Conservation (phyloP, 1,140 invertebrate genomes). For the Aphis craccivora region DNA sequence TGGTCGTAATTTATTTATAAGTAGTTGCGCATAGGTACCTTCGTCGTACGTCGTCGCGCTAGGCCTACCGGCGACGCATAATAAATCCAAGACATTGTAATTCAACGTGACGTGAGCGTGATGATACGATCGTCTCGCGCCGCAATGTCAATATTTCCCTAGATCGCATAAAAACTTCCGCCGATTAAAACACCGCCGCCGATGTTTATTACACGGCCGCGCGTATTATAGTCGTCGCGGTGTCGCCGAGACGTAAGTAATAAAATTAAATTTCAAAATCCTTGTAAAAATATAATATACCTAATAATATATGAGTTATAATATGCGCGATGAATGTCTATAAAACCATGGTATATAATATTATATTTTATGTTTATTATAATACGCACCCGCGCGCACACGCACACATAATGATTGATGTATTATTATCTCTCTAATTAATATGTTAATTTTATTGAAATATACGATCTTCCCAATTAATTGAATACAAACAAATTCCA, state of each 20-base stretch:
- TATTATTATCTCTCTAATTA: background rate
- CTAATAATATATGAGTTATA: background rate
- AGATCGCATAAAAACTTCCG: background rate
- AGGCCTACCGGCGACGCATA: background rate
- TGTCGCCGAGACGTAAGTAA: background rate
- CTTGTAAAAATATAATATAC: background rate
- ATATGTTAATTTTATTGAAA: background rate
- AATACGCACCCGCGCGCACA: too few relatives aligned
- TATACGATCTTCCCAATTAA: background rate
- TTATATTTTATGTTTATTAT: background rate
- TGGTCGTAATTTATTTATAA: background rate
- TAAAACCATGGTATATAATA: background rate
- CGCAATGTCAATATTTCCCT: background rate
- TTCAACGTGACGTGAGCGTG: background rate
- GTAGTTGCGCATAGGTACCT: background rate
- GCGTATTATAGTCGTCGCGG: background rate
- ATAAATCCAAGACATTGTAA: background rate
- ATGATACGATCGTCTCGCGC: background rate
- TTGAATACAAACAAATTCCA: background rate
- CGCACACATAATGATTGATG: background rate
- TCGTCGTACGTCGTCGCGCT: background rate
- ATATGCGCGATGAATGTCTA: background rate
- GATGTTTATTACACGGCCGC: background rate
- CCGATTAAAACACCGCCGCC: background rate
- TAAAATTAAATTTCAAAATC: background rate